These are phyloP conservation scores for Auanema freiburgensis DNA, from an alignment of 2,888 invertebrate genomes.

Conservation along the genomic window DNA sequence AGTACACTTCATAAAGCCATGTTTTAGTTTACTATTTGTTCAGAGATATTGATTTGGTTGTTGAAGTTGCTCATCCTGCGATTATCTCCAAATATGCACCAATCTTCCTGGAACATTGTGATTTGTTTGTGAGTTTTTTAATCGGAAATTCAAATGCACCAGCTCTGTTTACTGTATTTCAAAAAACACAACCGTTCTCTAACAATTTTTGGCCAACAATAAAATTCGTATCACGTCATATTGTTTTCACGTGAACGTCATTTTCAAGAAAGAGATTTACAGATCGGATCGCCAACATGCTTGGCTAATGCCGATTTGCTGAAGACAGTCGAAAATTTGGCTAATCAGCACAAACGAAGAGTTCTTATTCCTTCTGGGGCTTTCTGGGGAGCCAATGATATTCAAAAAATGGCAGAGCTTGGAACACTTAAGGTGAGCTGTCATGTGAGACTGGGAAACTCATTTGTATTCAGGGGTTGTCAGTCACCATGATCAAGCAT, in stretches of 20 bases:
- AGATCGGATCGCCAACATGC: slow-evolving; percentile 71
- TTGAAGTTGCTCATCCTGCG: slow-evolving; percentile 71
- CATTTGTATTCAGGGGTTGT: slow-evolving; percentile 65
- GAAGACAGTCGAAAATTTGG: slow-evolving; percentile 61
- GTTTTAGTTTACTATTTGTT: slow-evolving; percentile 10
- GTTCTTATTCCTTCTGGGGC: slow-evolving; percentile 70
- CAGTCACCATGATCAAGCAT: slow-evolving; percentile 70
- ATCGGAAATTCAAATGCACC: slow-evolving; percentile 68
- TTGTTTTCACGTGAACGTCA: neutral
- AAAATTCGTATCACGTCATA: too few species aligned
- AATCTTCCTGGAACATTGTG: slow-evolving; percentile 66
- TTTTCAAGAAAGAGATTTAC: slow-evolving; percentile 10
- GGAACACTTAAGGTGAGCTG: slow-evolving; percentile 67
- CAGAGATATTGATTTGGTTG: slow-evolving; percentile 59
- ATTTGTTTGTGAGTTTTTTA: slow-evolving; percentile 68
- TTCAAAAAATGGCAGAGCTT: slow-evolving; percentile 69
- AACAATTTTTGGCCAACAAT: slow-evolving; percentile 7
- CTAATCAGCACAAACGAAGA: slow-evolving; percentile 35
- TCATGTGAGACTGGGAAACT: neutral
- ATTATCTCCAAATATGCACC: slow-evolving; percentile 67
- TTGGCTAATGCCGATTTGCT: slow-evolving; percentile 67
- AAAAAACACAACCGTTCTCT: slow-evolving; percentile 56
- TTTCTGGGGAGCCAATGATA: slow-evolving; percentile 71
- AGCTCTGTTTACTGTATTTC: slow-evolving; percentile 57
- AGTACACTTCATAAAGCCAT: slow-evolving; percentile 13